Evolutionary conservation across 2,888 invertebrate genomes (phyloP).

Genomic region (Melolontha melolontha): DNA sequence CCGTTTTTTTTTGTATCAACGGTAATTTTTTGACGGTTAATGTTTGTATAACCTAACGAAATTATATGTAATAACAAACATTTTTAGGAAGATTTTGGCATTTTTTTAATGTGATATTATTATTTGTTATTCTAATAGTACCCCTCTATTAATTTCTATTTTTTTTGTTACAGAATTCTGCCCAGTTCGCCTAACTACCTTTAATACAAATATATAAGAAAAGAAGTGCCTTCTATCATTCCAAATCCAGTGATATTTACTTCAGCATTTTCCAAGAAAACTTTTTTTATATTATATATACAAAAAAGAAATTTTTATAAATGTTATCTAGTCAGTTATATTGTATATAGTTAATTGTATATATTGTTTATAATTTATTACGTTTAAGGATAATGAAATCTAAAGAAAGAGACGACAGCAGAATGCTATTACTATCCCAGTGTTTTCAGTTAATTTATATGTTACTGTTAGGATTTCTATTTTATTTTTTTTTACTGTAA

Average conservation of each 20-base stretch:
- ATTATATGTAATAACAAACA: slow-evolving; percentile 40
- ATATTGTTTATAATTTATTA: slow-evolving; percentile 57
- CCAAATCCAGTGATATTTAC: slow-evolving; percentile 60
- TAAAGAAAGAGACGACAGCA: neutral
- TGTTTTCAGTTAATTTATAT: no score
- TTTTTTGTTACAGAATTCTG: slow-evolving; percentile 54
- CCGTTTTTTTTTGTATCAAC: slow-evolving; percentile 43
- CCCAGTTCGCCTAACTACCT: slow-evolving; percentile 47
- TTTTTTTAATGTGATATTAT: no score
- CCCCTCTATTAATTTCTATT: no score
- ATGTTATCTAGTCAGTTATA: slow-evolving; percentile 45
- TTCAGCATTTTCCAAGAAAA: slow-evolving; percentile 44
- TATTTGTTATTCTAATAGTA: no score
- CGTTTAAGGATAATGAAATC: slow-evolving; percentile 17
- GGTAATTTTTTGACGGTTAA: slow-evolving; percentile 54
- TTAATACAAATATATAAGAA: slow-evolving; percentile 42
- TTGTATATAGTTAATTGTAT: slow-evolving; percentile 52
- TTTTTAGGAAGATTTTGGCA: slow-evolving; percentile 20
- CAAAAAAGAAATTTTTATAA: slow-evolving; percentile 61
- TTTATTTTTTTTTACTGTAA: slow-evolving; percentile 7
- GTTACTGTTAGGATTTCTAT: slow-evolving; percentile 1
- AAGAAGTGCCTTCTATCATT: slow-evolving; percentile 62
- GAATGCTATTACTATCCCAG: neutral
- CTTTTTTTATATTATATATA: slow-evolving; percentile 57
- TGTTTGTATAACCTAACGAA: slow-evolving; percentile 48